Evolutionary conservation across 1,140 invertebrate genomes (phyloP), one percentile per base, ranked within the genome.

Genomic region (Drosophila athabasca): DNA sequence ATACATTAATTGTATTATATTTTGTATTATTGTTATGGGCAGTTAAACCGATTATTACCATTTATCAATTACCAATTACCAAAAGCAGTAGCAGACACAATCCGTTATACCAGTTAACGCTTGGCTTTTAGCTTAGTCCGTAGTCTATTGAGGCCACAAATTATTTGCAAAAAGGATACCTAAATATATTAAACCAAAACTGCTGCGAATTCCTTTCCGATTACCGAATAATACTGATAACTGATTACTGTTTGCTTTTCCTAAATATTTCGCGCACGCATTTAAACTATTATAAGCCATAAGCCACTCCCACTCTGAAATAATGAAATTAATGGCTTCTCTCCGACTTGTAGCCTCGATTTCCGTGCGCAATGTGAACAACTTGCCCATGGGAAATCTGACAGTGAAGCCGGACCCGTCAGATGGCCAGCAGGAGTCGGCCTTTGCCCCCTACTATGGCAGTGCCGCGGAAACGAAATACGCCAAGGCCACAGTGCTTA

Each of bases 371-470:
- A 92, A 91, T 72, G 91, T 92, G 6, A 82, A 79, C 59, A 92
- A 90, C 61, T 76, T 92, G 67, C 91, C 90, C 45, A 88, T 90
- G 68, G 79, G 77, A 11, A 91, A 90, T 62, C 74, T 92, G 5
- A 91, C 90, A 7, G 90, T 91, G 22, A 91, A 90, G 49, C 90
- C 91, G 49, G 91, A 91, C 65, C 88, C 90, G 4, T 84, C 87
- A 15, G 90, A 92, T 74, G 45, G 57, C 24, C 76, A 82, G n/a
- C 76, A 74, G 19, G 81, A 87, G 29, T 87, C 83, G 1, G 79
- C 83, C 1, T 85, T 90, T 19, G 79, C 75, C 6, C 81, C 87
- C 0, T 91, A 91, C 58, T 91, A 91, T 44, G 90, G 90, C 29
- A 82, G 73, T 7, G 79, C 81, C 2, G 62, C 72, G 11, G 90